phyloP scores from a whole-genome alignment of 1,140 invertebrate species.

The Bombus picipes region DNA sequence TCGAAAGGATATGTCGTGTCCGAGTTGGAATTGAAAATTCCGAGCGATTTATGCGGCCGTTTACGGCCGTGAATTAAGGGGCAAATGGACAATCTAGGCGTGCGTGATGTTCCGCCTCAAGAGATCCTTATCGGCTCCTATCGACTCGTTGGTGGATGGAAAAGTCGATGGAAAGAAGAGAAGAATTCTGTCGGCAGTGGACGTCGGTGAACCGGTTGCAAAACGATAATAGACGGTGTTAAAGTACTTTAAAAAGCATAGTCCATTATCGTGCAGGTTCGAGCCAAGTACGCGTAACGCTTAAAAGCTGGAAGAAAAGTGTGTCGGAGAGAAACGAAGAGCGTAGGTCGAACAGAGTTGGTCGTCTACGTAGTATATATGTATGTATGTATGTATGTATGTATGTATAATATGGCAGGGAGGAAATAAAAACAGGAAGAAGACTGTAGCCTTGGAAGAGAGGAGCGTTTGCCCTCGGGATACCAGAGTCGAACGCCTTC shows the following conservation, averaged over 20 bases:
- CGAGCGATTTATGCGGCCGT: neutral
- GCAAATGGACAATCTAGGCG: neutral
- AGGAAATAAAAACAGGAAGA: slow-evolving; percentile 16
- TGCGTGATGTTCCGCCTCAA: neutral
- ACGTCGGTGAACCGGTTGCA: slow-evolving; percentile 44
- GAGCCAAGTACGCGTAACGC: slow-evolving; percentile 52
- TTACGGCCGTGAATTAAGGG: neutral
- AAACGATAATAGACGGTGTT: slow-evolving; percentile 61
- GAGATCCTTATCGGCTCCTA: neutral
- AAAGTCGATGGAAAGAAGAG: slow-evolving; percentile 9
- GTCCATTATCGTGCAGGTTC: slow-evolving; percentile 54
- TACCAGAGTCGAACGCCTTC: neutral
- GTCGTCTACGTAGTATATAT: neutral
- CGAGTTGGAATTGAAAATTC: neutral
- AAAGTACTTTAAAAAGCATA: slow-evolving; percentile 59
- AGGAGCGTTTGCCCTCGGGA: slow-evolving; percentile 20
- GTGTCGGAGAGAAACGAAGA: slow-evolving; percentile 5
- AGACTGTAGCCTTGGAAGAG: slow-evolving; percentile 1
- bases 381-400: too few species aligned
- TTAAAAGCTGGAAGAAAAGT: slow-evolving; percentile 55
- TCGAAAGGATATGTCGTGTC: neutral
- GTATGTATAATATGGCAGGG: slow-evolving; percentile 18
- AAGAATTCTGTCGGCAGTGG: slow-evolving; percentile 12
- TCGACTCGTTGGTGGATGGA: neutral
- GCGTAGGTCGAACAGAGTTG: neutral